Conservation (phyloP, 1,140 invertebrate genomes). For the Cydia strobilella region DNA sequence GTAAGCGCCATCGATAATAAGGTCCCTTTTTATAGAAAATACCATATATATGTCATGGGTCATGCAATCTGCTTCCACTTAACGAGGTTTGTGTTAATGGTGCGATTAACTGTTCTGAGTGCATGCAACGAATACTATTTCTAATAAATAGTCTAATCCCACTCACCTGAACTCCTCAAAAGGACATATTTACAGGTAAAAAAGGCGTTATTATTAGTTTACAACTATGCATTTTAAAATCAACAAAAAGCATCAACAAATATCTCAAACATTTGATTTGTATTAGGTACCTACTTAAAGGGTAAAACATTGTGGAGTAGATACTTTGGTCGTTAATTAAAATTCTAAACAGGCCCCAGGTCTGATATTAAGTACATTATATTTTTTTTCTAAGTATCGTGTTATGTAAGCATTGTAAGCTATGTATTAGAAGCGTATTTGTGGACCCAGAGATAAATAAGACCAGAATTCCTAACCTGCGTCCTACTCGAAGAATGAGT, state of each 20-base stretch:
- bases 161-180: constrained; percentile 17
- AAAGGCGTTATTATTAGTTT: constrained; percentile 2
- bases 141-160: background rate
- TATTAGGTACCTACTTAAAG: background rate
- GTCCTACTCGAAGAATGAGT: too few species aligned
- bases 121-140: background rate
- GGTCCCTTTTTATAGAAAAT: too few species aligned
- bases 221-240: constrained; percentile 28
- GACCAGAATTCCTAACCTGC: background rate
- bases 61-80: background rate
- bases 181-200: constrained; percentile 24
- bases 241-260: constrained; percentile 25
- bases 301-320: background rate
- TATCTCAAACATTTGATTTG: background rate
- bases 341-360: constrained; percentile 12
- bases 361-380: constrained; percentile 10
- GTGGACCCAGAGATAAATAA: background rate
- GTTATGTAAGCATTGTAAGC: background rate
- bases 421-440: background rate
- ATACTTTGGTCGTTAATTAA: constrained; percentile 10
- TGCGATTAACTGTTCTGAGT: background rate
- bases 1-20: too few species aligned
- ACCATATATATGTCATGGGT: too few species aligned
- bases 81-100: background rate
- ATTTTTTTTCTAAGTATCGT: background rate